Percentiles rank a stretch among this genome's conserved stretches.
Evolutionary conservation across 2,888 invertebrate genomes (phyloP).

Genomic region (Alsophila aescularia): DNA sequence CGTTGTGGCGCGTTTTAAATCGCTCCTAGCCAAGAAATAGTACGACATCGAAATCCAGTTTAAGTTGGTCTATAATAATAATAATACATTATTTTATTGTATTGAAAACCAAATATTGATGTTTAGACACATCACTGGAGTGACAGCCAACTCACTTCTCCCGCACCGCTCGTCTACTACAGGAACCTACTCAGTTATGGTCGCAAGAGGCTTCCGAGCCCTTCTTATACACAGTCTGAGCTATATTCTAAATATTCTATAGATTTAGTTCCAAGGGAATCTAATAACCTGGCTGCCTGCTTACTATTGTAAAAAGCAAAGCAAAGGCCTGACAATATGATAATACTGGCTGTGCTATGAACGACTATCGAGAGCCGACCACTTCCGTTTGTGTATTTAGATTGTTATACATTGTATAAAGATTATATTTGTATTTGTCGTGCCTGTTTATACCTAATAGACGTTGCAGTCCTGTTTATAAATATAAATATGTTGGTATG

Average conservation of each 20-base stretch:
- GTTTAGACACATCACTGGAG: too few relatives aligned
- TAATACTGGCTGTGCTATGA: slow-evolving; percentile 7
- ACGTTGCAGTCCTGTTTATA: slow-evolving; percentile 1
- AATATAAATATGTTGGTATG: neutral
- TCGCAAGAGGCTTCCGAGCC: neutral
- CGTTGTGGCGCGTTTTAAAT: too few relatives aligned
- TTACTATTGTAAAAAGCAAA: too few relatives aligned
- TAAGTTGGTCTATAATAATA: too few relatives aligned
- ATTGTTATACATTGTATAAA: slow-evolving; percentile 6
- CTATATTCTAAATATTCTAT: too few relatives aligned
- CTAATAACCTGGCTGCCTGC: neutral
- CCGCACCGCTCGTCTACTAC: too few relatives aligned
- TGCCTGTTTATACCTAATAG: slow-evolving; percentile 10
- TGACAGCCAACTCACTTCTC: too few relatives aligned
- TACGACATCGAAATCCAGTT: too few relatives aligned
- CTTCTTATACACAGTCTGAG: neutral
- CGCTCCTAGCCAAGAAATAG: too few relatives aligned
- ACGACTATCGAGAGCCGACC: neutral
- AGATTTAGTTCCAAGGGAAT: neutral
- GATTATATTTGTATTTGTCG: slow-evolving; percentile 10
- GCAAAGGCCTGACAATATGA: slow-evolving; percentile 23
- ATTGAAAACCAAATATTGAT: too few relatives aligned
- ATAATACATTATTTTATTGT: too few relatives aligned
- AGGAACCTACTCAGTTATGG: too few relatives aligned
- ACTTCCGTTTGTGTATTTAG: slow-evolving; percentile 8